These are phyloP conservation scores for Muscicapa adusta DNA, from an alignment of 2,113 vertebrate genomes.

Conservation along the genomic window DNA sequence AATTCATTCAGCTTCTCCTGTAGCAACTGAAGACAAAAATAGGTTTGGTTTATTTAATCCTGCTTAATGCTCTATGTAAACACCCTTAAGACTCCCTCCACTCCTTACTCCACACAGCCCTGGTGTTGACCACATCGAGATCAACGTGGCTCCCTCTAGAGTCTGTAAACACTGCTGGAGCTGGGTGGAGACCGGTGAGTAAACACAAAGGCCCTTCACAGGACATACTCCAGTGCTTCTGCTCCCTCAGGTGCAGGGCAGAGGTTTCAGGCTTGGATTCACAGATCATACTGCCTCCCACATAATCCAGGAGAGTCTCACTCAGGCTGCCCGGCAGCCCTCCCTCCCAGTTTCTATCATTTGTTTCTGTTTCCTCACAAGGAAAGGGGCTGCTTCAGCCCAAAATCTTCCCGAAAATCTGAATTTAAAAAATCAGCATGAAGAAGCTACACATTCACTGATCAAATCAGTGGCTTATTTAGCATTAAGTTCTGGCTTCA, in stretches of 20 bases:
- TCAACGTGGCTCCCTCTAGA: not conserved
- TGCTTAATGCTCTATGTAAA: not conserved
- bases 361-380: not conserved
- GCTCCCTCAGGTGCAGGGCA: not conserved
- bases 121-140: not conserved
- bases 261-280: not conserved
- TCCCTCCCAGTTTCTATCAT: not conserved
- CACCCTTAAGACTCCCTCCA: not conserved
- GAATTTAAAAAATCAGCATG: not conserved
- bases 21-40: conserved; percentile 77
- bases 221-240: not conserved
- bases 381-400: not conserved
- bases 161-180: not conserved
- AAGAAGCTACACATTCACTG: not conserved
- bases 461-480: not conserved
- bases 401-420: not conserved
- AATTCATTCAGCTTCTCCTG: conserved; percentile 82
- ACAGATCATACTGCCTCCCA: not conserved
- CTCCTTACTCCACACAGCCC: not conserved
- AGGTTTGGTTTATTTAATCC: not conserved
- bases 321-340: not conserved
- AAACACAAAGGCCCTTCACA: not conserved
- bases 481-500: not conserved
- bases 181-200: not conserved
- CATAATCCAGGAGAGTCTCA: not conserved